Evolutionary conservation across 2,797 vertebrate genomes (phyloP), one percentile per base, ranked within the genome.

Genomic region (Pseudomugil gertrudae): DNA sequence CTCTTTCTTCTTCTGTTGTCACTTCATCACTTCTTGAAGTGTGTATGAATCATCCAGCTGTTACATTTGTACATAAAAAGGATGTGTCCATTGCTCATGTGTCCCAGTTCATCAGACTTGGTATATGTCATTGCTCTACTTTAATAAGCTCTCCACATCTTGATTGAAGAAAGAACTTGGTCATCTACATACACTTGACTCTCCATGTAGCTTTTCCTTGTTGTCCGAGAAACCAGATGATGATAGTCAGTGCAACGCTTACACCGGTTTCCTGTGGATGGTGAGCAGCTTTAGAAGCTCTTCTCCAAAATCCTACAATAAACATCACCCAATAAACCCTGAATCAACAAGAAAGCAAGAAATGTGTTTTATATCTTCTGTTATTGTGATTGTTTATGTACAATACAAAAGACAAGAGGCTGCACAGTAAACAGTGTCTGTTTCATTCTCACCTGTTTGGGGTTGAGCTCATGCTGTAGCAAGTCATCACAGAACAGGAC

Each of bases 391-490:
- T 23, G 4, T 4, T 11, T 48, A 4, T 48, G 21, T 48, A 11
- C n/a, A 47, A 17, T 40, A 40, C 9, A 8, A 43, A 8, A 19
- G 40, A n/a, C 40, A 43, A 43, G 2, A n/a, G 19, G 3, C 43
- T n/a, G 40, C 7, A 43, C 6, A 43, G 4, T n/a, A 48, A 23
- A 48, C 1, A 21, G 9, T 48, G 23, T 48, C 10, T 14, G n/a
- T 21, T 85, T 45, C 19, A 52, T n/a, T 53, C 38, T 54, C 38
- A 60, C 51, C 48, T 68, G 14, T 21, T 52, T 23, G 15, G 15
- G 36, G 32, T 36, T 54, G 19, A 33, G 19, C 29, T 32, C 8
- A 23, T 11, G 3, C 21, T 10, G 30, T 33, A 21, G 27, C 27
- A 52, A 48, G 3, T 3, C 32, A 29, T 24, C 11, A 13, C 19